phyloP scores from a whole-genome alignment of 2,888 invertebrate genomes.

The Nephrotoma flavescens region DNA sequence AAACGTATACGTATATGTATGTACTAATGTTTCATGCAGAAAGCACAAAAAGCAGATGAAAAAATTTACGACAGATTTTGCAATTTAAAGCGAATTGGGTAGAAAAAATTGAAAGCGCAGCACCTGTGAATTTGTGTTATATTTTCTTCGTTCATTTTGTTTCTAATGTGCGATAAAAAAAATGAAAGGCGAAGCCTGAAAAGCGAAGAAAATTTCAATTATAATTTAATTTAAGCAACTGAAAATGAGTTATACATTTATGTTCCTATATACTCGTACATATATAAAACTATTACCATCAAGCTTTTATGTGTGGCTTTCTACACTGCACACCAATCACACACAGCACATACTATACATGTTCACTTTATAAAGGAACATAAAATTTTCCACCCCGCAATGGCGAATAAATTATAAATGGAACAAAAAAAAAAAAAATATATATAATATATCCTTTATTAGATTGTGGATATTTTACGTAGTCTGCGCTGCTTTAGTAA shows the following conservation, averaged over 20 bases:
- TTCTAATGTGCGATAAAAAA: background rate
- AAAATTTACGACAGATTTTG: background rate
- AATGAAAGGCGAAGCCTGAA: background rate
- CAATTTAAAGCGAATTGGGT: background rate
- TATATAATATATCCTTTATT: background rate
- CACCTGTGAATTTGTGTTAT: background rate
- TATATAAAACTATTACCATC: background rate
- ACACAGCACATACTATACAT: background rate
- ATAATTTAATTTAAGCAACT: background rate
- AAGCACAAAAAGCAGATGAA: background rate
- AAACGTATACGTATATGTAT: no score
- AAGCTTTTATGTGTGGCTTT: background rate
- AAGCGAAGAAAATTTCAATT: background rate
- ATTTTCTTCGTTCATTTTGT: background rate
- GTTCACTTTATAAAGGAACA: background rate
- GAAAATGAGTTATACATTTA: background rate
- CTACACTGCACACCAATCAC: background rate
- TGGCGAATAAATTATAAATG: background rate
- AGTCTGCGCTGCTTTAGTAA: background rate
- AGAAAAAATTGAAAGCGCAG: background rate
- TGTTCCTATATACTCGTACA: background rate
- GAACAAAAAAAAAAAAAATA: background rate
- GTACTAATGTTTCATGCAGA: no score
- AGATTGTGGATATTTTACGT: background rate
- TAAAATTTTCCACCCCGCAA: background rate